These are phyloP conservation scores for Pocillopora damicornis DNA, from an alignment of 64 coral and sea anemone species.

Conservation along the genomic window DNA sequence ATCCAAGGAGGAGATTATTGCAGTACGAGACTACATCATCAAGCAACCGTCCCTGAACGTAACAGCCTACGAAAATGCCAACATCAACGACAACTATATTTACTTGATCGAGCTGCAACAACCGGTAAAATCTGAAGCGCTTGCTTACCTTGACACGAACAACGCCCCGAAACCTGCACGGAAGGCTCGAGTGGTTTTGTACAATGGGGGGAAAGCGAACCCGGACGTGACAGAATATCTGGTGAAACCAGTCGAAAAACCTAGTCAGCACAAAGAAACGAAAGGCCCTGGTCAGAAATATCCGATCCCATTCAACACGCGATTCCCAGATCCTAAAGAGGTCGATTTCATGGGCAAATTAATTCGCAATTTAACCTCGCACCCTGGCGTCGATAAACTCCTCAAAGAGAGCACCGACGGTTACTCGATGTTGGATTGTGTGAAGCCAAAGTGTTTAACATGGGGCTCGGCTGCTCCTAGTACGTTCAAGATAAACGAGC, in stretches of 20 bases:
- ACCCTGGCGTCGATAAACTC: neutral
- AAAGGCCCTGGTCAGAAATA: slow-evolving; percentile 51
- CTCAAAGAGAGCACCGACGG: slow-evolving; percentile 64
- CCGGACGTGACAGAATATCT: slow-evolving; percentile 66
- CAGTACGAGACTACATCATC: slow-evolving; percentile 60
- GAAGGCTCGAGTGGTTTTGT: slow-evolving; percentile 47
- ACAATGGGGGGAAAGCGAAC: slow-evolving; percentile 22
- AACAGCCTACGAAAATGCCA: slow-evolving; percentile 47
- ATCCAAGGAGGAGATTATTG: slow-evolving; percentile 48
- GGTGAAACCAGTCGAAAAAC: slow-evolving; percentile 31
- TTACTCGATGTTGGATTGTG: slow-evolving; percentile 31
- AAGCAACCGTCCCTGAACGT: slow-evolving; percentile 40
- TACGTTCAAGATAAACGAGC: slow-evolving; percentile 37
- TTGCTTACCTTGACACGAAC: slow-evolving; percentile 46
- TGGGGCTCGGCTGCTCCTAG: slow-evolving; percentile 20
- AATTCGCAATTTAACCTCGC: slow-evolving; percentile 20
- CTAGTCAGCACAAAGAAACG: slow-evolving; percentile 7
- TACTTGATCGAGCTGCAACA: slow-evolving; percentile 64
- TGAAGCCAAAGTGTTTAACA: slow-evolving; percentile 21
- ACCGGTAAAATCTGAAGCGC: slow-evolving; percentile 49
- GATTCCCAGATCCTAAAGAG: slow-evolving; percentile 55
- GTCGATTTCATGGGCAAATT: slow-evolving; percentile 17
- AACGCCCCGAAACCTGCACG: slow-evolving; percentile 37
- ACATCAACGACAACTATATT: slow-evolving; percentile 57
- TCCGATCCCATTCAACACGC: slow-evolving; percentile 69